phyloP scores from a whole-genome alignment of 1,140 invertebrate species.

The Drosophila lini region DNA sequence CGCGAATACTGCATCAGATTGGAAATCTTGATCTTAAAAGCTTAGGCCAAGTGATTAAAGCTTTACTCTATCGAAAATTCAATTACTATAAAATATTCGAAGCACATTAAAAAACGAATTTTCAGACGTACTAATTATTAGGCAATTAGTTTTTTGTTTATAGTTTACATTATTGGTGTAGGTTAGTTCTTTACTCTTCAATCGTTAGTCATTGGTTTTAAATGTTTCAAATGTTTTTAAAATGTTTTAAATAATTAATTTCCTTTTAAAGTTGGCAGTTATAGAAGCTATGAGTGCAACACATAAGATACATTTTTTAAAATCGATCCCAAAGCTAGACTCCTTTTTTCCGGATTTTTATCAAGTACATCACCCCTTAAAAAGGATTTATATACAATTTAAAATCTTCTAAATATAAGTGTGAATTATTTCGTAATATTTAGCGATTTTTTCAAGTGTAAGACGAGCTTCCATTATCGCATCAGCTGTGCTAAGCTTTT shows the following conservation, averaged over 20 bases:
- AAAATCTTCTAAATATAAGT: not conserved
- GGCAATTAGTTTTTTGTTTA: not conserved
- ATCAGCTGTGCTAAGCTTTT: slow-evolving; percentile 30
- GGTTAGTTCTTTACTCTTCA: not conserved
- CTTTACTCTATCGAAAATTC: slow-evolving; percentile 9
- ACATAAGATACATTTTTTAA: too few species aligned
- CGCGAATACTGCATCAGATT: slow-evolving; percentile 24
- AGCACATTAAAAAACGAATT: not conserved
- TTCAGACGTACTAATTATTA: not conserved
- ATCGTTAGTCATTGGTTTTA: not conserved
- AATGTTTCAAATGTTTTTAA: not conserved
- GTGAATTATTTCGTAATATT: not conserved
- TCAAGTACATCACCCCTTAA: rapidly evolving
- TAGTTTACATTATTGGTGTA: not conserved
- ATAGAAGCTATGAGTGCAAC: too few species aligned
- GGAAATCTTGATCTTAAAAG: slow-evolving; percentile 41
- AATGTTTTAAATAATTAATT: not conserved
- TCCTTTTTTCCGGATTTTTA: not conserved
- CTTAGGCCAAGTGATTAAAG: slow-evolving; percentile 13
- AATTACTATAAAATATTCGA: not conserved
- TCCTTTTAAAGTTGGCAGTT: not conserved
- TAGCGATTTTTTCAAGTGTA: slow-evolving; percentile 6
- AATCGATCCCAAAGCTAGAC: too few species aligned
- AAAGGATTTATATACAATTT: not conserved
- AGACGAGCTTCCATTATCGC: slow-evolving; percentile 16